These are phyloP conservation scores for Lutjanus campechanus DNA, from an alignment of 2,797 vertebrate species.

Conservation along the genomic window DNA sequence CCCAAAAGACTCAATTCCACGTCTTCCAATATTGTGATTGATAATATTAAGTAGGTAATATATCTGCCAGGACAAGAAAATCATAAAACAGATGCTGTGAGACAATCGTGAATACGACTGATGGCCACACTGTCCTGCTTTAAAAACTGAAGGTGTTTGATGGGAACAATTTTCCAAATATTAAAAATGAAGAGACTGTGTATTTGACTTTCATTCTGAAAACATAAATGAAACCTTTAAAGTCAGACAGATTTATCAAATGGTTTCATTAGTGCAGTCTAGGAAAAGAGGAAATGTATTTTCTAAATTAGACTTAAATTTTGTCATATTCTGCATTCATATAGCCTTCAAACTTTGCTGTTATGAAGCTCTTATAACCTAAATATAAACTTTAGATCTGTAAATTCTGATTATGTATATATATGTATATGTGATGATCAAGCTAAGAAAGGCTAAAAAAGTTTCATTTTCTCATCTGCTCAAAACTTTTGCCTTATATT, in stretches of 20 bases:
- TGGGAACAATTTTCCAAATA: conserved; percentile 4
- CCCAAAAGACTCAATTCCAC: conserved; percentile 37
- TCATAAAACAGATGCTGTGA: conserved; percentile 40
- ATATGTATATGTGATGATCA: neutral
- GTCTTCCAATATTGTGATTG: conserved; percentile 43
- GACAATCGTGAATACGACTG: neutral
- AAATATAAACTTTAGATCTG: neutral
- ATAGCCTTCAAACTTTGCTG: neutral
- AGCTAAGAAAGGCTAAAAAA: neutral
- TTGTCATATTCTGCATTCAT: neutral
- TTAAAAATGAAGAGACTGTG: conserved; percentile 3
- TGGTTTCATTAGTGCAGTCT: conserved; percentile 8
- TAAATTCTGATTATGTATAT: neutral
- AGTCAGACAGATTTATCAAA: conserved; percentile 8
- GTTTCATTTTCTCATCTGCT: neutral
- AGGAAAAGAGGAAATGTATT: neutral
- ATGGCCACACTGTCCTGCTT: neutral
- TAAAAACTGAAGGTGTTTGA: conserved; percentile 13
- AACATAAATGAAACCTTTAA: conserved; percentile 14
- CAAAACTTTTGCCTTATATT: neutral
- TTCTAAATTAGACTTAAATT: neutral
- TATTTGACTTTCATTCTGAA: neutral
- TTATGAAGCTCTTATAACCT: neutral
- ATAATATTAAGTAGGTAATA: conserved; percentile 36
- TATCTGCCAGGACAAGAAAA: conserved; percentile 36